Base-by-base conservation (phyloP, 1,140 invertebrate species). In the Sycobia sp. region DNA sequence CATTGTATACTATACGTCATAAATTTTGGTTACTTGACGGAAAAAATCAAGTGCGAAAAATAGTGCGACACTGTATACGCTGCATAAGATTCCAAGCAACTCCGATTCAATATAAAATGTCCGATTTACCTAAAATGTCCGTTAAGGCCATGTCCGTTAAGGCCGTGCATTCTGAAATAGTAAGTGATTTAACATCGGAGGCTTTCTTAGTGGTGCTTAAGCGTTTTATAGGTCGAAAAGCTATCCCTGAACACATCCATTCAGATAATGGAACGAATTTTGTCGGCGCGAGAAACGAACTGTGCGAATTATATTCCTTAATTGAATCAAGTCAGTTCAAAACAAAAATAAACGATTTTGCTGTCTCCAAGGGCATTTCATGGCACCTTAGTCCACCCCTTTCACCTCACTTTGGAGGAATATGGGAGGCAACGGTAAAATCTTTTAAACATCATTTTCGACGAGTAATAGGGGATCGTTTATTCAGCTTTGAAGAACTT, bases 311-410 rank as follows among this genome's bases (percentile, higher is more conserved):
- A 11, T 38, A 27, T 5, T 9, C 18, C 16, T 57, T 29, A 13
- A 32, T n/a, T 4, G n/a, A 39, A 27, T 22, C n/a, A 25, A n/a
- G 20, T 47, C 20, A 44, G 29, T n/a, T n/a, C n/a, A n/a, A n/a
- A n/a, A n/a, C n/a, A n/a, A n/a, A n/a, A n/a, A n/a, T n/a, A n/a
- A n/a, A n/a, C n/a, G n/a, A n/a, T n/a, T n/a, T n/a, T n/a, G n/a
- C n/a, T n/a, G n/a, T n/a, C n/a, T n/a, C n/a, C n/a, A n/a, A n/a
- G n/a, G 18, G 18, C 16, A 57, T 58, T 16, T 9, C 64, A 11
- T 76, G 72, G 71, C 54, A 71, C 20, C 77, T 76, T 49, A 73
- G 64, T 62, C 76, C 73, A 0, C 73, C 76, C 8, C 22, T 57
- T 9, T 63, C 72, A 27, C 73, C 73, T 16, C 67, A 77, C 39